Percentiles rank a stretch among this genome's conserved stretches.
Conservation (phyloP, 2,113 vertebrate genomes). For the Hippocampus comes region DNA sequence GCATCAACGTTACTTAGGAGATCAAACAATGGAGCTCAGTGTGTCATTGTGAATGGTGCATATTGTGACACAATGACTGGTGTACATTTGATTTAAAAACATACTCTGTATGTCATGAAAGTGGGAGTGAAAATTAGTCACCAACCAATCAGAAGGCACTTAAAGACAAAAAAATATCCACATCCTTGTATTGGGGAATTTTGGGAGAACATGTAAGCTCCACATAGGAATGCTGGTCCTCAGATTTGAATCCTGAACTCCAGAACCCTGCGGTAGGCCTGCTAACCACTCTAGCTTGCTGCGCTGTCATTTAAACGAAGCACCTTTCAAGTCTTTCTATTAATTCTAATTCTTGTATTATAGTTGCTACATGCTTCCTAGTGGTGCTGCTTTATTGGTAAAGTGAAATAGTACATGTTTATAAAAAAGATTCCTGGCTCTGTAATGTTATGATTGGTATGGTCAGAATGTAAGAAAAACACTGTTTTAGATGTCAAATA, state of each 20-base stretch:
- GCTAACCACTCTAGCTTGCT: no score
- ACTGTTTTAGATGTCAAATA: not conserved
- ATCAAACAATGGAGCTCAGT: constrained; percentile 8
- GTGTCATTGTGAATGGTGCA: constrained; percentile 8
- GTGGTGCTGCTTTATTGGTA: not conserved
- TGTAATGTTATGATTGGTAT: not conserved
- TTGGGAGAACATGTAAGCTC: no score
- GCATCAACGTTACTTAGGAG: constrained; percentile 38
- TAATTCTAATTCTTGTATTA: no score
- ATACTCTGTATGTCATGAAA: not conserved
- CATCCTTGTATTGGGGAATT: no score
- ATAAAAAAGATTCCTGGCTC: not conserved
- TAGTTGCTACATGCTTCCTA: not conserved
- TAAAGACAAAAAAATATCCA: no score
- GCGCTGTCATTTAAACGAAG: no score
- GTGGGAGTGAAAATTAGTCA: not conserved
- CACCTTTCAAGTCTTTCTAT: no score
- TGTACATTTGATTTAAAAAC: not conserved
- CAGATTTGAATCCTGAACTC: no score
- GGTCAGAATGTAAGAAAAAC: not conserved
- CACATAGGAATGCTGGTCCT: no score
- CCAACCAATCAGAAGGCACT: no score
- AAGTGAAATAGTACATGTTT: not conserved
- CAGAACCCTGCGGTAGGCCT: no score
- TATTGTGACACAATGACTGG: not conserved